Percentiles rank a stretch among this genome's conserved stretches.
Evolutionary conservation across 2,888 invertebrate genomes (phyloP).

Genomic region (Pilophorus perplexus): DNA sequence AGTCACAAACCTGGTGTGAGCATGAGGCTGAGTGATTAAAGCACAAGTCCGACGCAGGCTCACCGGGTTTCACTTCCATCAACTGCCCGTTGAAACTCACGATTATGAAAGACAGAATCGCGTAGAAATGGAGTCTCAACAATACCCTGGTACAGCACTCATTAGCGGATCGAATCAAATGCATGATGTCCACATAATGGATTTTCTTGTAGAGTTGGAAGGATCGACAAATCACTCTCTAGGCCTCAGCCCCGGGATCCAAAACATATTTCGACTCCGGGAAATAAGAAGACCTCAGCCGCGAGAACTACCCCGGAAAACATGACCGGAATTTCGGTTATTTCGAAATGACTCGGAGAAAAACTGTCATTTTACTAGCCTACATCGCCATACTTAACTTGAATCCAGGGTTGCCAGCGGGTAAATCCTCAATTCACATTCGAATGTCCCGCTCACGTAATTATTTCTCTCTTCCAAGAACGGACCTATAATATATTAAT

Average conservation of each 20-base stretch:
- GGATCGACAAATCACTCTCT: background rate
- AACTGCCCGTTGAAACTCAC: slow-evolving; percentile 27
- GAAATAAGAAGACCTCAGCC: no score
- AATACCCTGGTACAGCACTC: slow-evolving; percentile 37
- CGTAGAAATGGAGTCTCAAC: slow-evolving; percentile 35
- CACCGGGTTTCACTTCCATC: slow-evolving; percentile 28
- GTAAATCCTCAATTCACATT: no score
- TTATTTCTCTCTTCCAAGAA: no score
- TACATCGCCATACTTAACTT: slow-evolving; percentile 18
- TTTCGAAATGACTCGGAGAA: background rate
- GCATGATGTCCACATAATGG: slow-evolving; percentile 39
- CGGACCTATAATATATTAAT: no score
- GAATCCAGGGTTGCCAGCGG: no score
- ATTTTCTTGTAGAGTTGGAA: slow-evolving; percentile 6
- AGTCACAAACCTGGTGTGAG: slow-evolving; percentile 3
- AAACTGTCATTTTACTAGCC: slow-evolving; percentile 24
- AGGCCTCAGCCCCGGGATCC: background rate
- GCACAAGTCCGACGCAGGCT: slow-evolving; percentile 4
- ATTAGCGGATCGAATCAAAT: slow-evolving; percentile 38
- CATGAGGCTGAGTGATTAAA: slow-evolving; percentile 25
- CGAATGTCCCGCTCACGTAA: no score
- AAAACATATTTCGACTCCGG: background rate
- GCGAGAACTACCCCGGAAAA: no score
- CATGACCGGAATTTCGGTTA: slow-evolving; percentile 6
- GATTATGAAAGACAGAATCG: slow-evolving; percentile 14